phyloP scores from a whole-genome alignment of 2,113 vertebrate genomes.

The Cairina moschata region DNA sequence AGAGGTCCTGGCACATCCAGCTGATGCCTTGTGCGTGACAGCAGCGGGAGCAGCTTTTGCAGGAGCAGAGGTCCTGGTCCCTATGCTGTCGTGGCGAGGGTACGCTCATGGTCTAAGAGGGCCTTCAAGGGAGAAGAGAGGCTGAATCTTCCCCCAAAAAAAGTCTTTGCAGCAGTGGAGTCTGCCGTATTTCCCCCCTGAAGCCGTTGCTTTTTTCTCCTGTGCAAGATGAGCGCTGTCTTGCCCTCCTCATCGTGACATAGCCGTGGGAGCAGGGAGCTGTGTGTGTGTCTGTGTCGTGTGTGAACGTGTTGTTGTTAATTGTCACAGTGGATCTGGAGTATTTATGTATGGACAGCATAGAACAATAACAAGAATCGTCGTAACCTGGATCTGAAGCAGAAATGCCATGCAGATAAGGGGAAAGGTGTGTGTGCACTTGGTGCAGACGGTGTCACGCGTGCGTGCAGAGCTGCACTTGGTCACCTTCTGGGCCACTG shows the following conservation, averaged over 20 bases:
- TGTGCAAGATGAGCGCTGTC: background rate
- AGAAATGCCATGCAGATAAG: rapidly evolving
- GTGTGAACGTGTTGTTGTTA: background rate
- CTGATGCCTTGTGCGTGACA: rapidly evolving
- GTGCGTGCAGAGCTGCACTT: rapidly evolving
- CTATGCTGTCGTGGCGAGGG: rapidly evolving
- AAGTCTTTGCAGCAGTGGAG: rapidly evolving
- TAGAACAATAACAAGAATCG: rapidly evolving
- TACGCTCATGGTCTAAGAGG: background rate
- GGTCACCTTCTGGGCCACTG: rapidly evolving
- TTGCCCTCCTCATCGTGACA: background rate
- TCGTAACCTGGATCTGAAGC: background rate
- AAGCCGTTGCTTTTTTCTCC: constrained; percentile 1
- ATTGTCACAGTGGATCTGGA: background rate
- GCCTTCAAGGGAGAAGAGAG: background rate
- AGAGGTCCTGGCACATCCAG: background rate
- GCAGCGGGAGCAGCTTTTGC: rapidly evolving
- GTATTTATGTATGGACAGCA: background rate
- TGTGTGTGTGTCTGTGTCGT: background rate
- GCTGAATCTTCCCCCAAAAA: background rate
- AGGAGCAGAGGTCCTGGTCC: background rate
- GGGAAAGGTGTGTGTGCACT: rapidly evolving
- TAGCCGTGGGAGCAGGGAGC: background rate
- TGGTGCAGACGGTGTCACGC: rapidly evolving
- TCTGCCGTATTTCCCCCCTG: rapidly evolving